These are phyloP conservation scores for Macrosiphum euphorbiae DNA, from an alignment of 2,888 invertebrate genomes.

Conservation along the genomic window DNA sequence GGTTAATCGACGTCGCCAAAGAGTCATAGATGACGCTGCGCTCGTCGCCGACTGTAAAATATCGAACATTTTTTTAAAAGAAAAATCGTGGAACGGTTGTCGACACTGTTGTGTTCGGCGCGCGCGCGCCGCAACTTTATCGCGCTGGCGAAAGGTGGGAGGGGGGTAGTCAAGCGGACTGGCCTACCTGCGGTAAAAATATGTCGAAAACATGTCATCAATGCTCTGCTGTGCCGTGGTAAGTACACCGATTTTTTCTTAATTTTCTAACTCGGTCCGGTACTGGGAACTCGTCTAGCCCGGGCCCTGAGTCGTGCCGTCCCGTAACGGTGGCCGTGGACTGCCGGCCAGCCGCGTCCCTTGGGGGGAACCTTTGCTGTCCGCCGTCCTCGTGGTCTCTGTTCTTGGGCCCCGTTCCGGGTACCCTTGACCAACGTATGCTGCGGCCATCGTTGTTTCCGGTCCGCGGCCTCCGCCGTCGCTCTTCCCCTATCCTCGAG, in stretches of 20 bases:
- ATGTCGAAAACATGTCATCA: conserved; percentile 79
- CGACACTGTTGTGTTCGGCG: conserved; percentile 14
- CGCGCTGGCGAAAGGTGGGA: background rate
- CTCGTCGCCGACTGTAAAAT: background rate
- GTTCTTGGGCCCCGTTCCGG: background rate
- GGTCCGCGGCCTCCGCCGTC: background rate
- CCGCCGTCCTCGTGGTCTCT: conserved; percentile 3
- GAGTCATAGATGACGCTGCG: background rate
- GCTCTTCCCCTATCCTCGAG: background rate
- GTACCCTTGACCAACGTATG: conserved; percentile 50
- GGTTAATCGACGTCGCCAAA: background rate
- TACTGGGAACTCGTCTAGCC: background rate
- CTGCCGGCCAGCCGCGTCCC: background rate
- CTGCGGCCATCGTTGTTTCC: background rate
- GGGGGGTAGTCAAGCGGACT: conserved; percentile 15
- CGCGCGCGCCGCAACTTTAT: background rate
- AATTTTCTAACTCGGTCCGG: conserved; percentile 28
- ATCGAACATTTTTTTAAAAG: background rate
- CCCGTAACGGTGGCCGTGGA: background rate
- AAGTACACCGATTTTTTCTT: conserved; percentile 73
- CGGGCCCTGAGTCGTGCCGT: background rate
- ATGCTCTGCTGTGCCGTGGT: conserved; percentile 97
- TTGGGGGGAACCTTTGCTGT: background rate
- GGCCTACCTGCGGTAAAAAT: conserved; percentile 55
- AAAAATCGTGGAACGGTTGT: conserved; percentile 5